Evolutionary conservation across 2,797 vertebrate species (phyloP).

Genomic region (Dallia pectoralis): DNA sequence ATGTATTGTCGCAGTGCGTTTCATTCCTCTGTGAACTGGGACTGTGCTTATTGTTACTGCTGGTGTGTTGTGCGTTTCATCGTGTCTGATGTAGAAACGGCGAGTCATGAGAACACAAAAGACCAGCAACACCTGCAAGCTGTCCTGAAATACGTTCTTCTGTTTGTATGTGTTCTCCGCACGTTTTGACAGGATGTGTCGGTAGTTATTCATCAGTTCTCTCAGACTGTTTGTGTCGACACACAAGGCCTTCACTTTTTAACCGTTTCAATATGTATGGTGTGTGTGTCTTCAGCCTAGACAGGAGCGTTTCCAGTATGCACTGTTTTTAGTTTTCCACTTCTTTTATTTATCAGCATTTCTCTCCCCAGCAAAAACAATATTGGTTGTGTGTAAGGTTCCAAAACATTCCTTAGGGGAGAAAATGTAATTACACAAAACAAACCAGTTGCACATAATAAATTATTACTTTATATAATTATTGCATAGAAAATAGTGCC

Average conservation of each 20-base stretch:
- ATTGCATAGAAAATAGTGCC: too few species aligned
- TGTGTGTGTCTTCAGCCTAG: not conserved
- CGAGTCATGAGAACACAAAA: slow-evolving; percentile 30
- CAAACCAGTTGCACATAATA: too few species aligned
- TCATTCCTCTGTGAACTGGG: slow-evolving; percentile 31
- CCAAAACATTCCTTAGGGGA: too few species aligned
- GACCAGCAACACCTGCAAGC: slow-evolving; percentile 52
- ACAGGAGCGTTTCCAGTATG: too few species aligned
- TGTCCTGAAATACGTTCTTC: slow-evolving; percentile 22
- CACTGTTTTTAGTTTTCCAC: too few species aligned
- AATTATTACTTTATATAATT: too few species aligned
- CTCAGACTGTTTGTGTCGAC: slow-evolving; percentile 15
- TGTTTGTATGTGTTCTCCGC: not conserved
- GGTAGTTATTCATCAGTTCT: slow-evolving; percentile 37
- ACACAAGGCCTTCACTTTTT: not conserved
- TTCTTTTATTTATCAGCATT: too few species aligned
- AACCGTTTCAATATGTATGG: slow-evolving; percentile 10
- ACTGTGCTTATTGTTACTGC: slow-evolving; percentile 22
- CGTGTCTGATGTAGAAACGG: slow-evolving; percentile 16
- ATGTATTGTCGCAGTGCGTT: slow-evolving; percentile 38
- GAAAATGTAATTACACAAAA: too few species aligned
- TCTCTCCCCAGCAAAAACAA: too few species aligned
- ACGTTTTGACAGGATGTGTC: slow-evolving; percentile 19
- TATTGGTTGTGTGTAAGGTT: too few species aligned
- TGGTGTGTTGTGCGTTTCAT: slow-evolving; percentile 23